These are phyloP conservation scores for Lineus longissimus DNA, from an alignment of 1,140 invertebrate genomes.

Conservation along the genomic window DNA sequence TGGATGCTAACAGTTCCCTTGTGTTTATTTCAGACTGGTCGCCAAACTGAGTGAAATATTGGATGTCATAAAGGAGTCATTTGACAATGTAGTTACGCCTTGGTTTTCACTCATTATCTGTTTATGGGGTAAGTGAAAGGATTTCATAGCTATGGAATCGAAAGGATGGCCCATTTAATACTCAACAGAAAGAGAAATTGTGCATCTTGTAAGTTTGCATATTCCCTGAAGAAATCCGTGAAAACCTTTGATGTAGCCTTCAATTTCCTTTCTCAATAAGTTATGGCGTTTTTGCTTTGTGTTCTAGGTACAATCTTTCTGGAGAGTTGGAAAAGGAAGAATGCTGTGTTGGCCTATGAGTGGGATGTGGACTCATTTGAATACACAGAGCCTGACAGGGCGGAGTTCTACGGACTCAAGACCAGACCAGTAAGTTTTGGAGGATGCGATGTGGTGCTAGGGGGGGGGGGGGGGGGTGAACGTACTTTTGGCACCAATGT, in stretches of 20 bases:
- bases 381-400: constrained; percentile 50
- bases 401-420: constrained; percentile 48
- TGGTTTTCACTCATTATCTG: constrained; percentile 53
- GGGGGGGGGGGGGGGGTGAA: too few species aligned
- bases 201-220: neutral
- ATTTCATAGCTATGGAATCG: too few species aligned
- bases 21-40: constrained; percentile 17
- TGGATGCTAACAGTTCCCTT: too few species aligned
- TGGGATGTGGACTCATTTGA: constrained; percentile 57
- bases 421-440: constrained; percentile 26
- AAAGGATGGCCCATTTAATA: too few species aligned
- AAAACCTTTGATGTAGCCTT: too few species aligned
- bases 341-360: constrained; percentile 48
- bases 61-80: constrained; percentile 35
- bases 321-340: constrained; percentile 54
- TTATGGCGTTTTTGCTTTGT: neutral
- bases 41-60: constrained; percentile 22
- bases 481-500: too few species aligned
- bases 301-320: constrained; percentile 53
- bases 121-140: constrained; percentile 50
- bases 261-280: too few species aligned
- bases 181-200: too few species aligned
- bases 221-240: too few species aligned
- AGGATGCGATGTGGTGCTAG: too few species aligned
- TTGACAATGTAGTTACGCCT: constrained; percentile 54